Evolutionary conservation across 2,113 vertebrate genomes (phyloP), one percentile per base, ranked within the genome.

Genomic region (Cricetomys ansorgei): DNA sequence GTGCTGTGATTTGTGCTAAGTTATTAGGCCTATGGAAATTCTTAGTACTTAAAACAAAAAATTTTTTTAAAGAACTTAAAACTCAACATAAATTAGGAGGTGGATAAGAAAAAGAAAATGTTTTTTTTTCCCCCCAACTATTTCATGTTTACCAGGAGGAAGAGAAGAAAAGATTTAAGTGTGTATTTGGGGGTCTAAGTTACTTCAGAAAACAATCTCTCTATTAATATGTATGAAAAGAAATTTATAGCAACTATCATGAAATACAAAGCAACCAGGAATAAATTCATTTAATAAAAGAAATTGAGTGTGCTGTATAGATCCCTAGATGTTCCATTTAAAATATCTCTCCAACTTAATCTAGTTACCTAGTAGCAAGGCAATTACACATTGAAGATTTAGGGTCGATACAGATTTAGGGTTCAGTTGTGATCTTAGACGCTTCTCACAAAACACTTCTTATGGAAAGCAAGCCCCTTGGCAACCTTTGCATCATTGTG

Each of bases 221-320:
- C 19, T 23, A 96, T 93, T 96, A 96, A 94, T 97, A 76, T 81
- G 79, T 89, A 73, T 88, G 96, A 94, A 93, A 96, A 88, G 65
- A 96, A 96, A 88, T 91, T 75, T 96, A 93, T 89, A 97, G 67
- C n/a, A 95, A 7, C n/a, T 92, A 65, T 92, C 88, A 92, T 95
- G 45, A 97, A 97, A 93, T 94, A 96, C 94, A 96, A 97, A 89
- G 69, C 75, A 94, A 92, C 83, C 31, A 64, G 55, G 94, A 97
- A 96, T 94, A 96, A 97, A 97, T 93, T 92, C 7, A 21, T 96
- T 96, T 97, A 94, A 93, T 97, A 97, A 97, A 88, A 67, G 59
- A 97, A 96, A 95, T n/a, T 92, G 84, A 96, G 16, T 92, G 27
- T 76, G 55, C 57, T 88, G 57, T 91, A 92, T 75, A 50, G 91